Evolutionary conservation across 2,888 invertebrate species (phyloP).

Genomic region (Nysson spinosus): DNA sequence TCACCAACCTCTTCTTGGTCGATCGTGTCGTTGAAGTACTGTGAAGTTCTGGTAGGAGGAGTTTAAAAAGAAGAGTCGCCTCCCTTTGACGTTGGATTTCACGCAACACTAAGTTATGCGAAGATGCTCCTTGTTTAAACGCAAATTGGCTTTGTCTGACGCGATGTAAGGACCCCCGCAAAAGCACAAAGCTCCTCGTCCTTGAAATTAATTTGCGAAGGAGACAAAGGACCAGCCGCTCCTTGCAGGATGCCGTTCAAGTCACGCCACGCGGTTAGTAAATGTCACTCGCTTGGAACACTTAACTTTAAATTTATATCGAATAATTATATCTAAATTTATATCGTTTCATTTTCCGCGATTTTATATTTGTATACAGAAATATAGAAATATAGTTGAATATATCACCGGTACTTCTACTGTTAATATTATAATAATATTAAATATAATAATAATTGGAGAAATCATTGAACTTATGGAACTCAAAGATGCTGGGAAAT

Average conservation of each 20-base stretch:
- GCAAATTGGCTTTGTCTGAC: slow-evolving; percentile 64
- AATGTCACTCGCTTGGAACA: slow-evolving; percentile 44
- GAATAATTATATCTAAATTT: slow-evolving; percentile 28
- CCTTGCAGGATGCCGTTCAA: slow-evolving; percentile 22
- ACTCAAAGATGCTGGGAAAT: too few relatives aligned
- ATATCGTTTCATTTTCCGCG: too few relatives aligned
- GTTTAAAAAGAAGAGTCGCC: slow-evolving; percentile 60
- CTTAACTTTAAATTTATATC: slow-evolving; percentile 48
- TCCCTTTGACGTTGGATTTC: slow-evolving; percentile 73
- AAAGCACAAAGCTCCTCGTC: slow-evolving; percentile 59
- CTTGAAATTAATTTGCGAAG: slow-evolving; percentile 56
- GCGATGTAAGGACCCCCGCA: slow-evolving; percentile 54
- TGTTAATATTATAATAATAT: too few relatives aligned
- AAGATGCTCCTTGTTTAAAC: slow-evolving; percentile 73
- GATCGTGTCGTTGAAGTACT: slow-evolving; percentile 38
- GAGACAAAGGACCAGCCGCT: slow-evolving; percentile 50
- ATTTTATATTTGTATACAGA: too few relatives aligned
- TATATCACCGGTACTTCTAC: too few relatives aligned
- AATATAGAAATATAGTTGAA: too few relatives aligned
- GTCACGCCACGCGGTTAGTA: slow-evolving; percentile 38
- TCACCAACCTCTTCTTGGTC: slow-evolving; percentile 17
- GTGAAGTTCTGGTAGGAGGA: slow-evolving; percentile 20
- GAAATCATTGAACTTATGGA: too few relatives aligned
- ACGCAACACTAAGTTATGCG: slow-evolving; percentile 72
- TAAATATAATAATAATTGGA: too few relatives aligned